These are phyloP conservation scores for Porites lobata DNA, from an alignment of 92 coral and sea anemone species.

Conservation along the genomic window DNA sequence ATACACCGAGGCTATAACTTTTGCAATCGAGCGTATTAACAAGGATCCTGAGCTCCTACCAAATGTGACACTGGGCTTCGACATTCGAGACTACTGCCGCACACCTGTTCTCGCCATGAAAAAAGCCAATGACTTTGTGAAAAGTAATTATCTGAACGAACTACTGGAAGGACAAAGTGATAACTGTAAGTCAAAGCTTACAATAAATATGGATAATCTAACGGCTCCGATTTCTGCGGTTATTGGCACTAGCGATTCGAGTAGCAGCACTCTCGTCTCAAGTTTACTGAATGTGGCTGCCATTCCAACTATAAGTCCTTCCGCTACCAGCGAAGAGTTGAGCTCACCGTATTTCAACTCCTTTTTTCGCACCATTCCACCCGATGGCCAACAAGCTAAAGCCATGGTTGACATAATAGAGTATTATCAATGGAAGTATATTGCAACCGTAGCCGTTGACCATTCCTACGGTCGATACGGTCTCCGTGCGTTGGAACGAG, in stretches of 20 bases:
- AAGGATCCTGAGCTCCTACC: conserved; percentile 64
- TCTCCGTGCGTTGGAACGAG: conserved; percentile 83
- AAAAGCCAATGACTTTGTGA: conserved; percentile 71
- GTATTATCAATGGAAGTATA: conserved; percentile 77
- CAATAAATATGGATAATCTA: conserved; percentile 26
- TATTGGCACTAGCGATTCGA: conserved; percentile 82
- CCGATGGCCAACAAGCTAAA: conserved; percentile 87
- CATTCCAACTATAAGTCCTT: conserved; percentile 79
- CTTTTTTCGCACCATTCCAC: conserved; percentile 88
- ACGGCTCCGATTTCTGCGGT: conserved; percentile 79
- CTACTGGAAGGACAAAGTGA: conserved; percentile 11
- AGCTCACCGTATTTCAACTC: conserved; percentile 77
- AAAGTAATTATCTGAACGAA: conserved; percentile 62
- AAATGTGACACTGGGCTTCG: conserved; percentile 68
- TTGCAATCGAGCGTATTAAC: conserved; percentile 70
- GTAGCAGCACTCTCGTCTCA: conserved; percentile 74
- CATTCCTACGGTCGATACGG: conserved; percentile 89
- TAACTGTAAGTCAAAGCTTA: neutral
- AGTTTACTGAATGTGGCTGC: conserved; percentile 81
- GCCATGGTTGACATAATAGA: conserved; percentile 89
- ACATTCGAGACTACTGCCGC: conserved; percentile 82
- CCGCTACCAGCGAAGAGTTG: conserved; percentile 86
- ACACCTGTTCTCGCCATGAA: conserved; percentile 78
- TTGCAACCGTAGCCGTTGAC: conserved; percentile 84
- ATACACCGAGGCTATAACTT: conserved; percentile 76